phyloP scores from a whole-genome alignment of 2,113 vertebrate species.

The Terrapene triunguis region DNA sequence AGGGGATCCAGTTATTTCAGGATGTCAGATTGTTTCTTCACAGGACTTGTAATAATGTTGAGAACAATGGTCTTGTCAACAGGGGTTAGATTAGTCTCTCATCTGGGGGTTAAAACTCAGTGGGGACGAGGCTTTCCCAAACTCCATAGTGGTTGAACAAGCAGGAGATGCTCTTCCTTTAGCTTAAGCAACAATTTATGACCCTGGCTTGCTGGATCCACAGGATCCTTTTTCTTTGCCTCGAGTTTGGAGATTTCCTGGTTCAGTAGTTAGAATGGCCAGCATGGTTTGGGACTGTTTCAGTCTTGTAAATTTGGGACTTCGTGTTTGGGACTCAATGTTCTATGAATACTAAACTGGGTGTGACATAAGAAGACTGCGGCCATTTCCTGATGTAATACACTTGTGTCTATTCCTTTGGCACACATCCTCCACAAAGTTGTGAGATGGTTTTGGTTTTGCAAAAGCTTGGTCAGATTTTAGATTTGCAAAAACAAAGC shows the following conservation, averaged over 20 bases:
- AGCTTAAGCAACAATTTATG: background rate
- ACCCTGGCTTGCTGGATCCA: background rate
- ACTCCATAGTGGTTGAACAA: background rate
- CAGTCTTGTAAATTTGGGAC: background rate
- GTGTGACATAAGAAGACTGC: background rate
- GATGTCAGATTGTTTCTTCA: background rate
- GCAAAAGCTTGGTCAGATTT: background rate
- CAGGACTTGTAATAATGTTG: background rate
- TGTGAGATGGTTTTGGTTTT: background rate
- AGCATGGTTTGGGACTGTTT: background rate
- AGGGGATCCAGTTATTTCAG: background rate
- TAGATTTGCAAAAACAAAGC: background rate
- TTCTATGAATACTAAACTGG: background rate
- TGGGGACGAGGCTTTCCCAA: background rate
- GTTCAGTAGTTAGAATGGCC: background rate
- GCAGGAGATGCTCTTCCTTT: background rate
- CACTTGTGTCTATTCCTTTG: background rate
- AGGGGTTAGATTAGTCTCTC: background rate
- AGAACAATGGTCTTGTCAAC: background rate
- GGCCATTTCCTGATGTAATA: fast-evolving
- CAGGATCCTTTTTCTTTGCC: background rate
- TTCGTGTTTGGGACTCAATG: background rate
- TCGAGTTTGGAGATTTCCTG: background rate
- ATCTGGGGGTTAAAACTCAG: background rate
- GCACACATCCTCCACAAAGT: background rate